phyloP scores from a whole-genome alignment of 2,113 vertebrate species.

The Bolborhynchus lineola region DNA sequence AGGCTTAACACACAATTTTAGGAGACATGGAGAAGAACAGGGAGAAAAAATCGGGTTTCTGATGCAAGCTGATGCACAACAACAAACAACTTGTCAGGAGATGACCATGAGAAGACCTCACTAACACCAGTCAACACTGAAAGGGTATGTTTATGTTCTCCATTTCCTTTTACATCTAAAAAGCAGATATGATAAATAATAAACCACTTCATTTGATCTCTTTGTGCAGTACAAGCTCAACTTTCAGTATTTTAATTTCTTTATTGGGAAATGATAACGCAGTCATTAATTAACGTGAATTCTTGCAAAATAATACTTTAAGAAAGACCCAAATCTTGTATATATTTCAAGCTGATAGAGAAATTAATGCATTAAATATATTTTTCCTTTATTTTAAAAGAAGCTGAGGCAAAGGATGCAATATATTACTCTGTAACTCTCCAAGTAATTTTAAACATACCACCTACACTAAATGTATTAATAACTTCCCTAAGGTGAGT shows the following conservation, averaged over 20 bases:
- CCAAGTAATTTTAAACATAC: conserved; percentile 16
- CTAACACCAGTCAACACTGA: neutral
- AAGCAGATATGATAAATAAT: neutral
- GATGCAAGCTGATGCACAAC: neutral
- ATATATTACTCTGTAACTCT: conserved; percentile 1
- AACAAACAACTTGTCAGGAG: neutral
- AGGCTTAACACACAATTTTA: neutral
- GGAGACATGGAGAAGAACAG: neutral
- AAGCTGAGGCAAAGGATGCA: neutral
- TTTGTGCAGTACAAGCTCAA: neutral
- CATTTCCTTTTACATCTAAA: neutral
- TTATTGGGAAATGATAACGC: neutral
- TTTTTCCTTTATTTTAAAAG: conserved; percentile 19
- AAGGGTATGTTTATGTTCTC: neutral
- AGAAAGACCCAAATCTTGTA: neutral
- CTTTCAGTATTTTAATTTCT: neutral
- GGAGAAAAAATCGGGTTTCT: neutral
- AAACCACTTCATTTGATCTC: neutral
- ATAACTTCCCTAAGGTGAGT: conserved; percentile 31
- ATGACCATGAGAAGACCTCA: neutral
- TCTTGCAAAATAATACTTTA: neutral
- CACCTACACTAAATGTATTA: conserved; percentile 31
- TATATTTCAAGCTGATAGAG: neutral
- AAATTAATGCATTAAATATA: conserved; percentile 8
- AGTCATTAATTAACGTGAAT: neutral